phyloP scores from a whole-genome alignment of 2,113 vertebrate genomes.

The Corydoras sp. region DNA sequence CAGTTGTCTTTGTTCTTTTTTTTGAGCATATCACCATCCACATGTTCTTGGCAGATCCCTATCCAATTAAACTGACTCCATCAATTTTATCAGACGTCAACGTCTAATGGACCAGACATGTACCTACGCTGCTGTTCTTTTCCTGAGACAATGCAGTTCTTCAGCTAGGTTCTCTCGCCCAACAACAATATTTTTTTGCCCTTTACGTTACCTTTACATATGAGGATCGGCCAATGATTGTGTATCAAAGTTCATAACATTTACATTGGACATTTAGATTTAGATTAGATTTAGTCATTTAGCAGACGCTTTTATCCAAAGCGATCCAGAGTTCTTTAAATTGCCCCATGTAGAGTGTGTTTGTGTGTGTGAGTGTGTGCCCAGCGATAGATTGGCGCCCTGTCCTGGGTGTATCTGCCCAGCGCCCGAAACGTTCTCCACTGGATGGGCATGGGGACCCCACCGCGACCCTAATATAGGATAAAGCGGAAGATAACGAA shows the following conservation, averaged over 20 bases:
- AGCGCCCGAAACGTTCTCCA: too few relatives aligned
- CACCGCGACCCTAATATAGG: too few relatives aligned
- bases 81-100: slow-evolving; percentile 18
- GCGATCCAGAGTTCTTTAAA: too few relatives aligned
- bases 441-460: too few relatives aligned
- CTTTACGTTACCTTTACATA: slow-evolving; percentile 23
- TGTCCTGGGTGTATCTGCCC: too few relatives aligned
- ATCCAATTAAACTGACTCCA: slow-evolving; percentile 16
- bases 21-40: neutral
- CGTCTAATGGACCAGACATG: slow-evolving; percentile 14
- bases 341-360: too few relatives aligned
- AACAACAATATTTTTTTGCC: slow-evolving; percentile 16
- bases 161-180: neutral
- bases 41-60: neutral
- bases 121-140: slow-evolving; percentile 1
- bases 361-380: too few relatives aligned
- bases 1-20: slow-evolving; percentile 3
- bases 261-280: too few relatives aligned
- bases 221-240: slow-evolving; percentile 3
- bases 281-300: too few relatives aligned
- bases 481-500: too few relatives aligned
- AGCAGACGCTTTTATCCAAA: too few relatives aligned
- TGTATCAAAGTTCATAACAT: slow-evolving; percentile 6
- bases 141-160: slow-evolving; percentile 12
- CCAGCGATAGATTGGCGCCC: too few relatives aligned